Percentiles rank a stretch among this genome's conserved stretches.
Conservation (phyloP, 2,888 invertebrate genomes). For the Tholera decimalis region DNA sequence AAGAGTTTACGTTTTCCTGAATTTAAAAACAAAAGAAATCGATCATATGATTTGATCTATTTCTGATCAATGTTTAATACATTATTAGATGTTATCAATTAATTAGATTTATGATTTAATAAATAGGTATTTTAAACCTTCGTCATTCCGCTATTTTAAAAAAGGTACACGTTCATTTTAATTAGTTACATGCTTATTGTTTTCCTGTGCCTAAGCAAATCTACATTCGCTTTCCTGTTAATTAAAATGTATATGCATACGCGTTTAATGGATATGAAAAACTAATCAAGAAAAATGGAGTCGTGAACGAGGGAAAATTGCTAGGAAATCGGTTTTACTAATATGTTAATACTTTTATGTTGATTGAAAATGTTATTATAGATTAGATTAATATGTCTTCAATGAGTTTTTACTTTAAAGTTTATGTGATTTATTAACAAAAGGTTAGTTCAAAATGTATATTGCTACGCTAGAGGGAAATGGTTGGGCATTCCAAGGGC, state of each 20-base stretch:
- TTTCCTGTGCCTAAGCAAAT: constrained; percentile 7
- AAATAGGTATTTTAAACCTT: neutral
- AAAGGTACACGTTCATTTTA: constrained; percentile 3
- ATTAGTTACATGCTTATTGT: neutral
- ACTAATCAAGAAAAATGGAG: neutral
- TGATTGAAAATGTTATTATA: constrained; percentile 20
- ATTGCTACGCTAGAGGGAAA: neutral
- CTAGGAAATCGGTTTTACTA: constrained; percentile 11
- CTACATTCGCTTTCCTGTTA: constrained; percentile 9
- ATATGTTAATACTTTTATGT: constrained; percentile 6
- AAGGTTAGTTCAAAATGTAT: neutral
- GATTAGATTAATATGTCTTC: no score
- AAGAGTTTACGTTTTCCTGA: constrained; percentile 4
- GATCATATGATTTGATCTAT: neutral
- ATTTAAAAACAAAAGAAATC: constrained; percentile 2
- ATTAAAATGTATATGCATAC: constrained; percentile 14
- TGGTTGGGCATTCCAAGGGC: no score
- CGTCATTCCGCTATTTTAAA: neutral
- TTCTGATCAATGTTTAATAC: neutral
- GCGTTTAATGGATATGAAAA: constrained; percentile 6
- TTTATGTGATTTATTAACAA: no score
- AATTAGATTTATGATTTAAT: neutral
- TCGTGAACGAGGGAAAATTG: constrained; percentile 1
- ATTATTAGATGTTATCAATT: neutral
- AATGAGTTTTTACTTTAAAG: no score